Evolutionary conservation across 2,113 vertebrate species (phyloP).

Genomic region (Scortum barcoo): DNA sequence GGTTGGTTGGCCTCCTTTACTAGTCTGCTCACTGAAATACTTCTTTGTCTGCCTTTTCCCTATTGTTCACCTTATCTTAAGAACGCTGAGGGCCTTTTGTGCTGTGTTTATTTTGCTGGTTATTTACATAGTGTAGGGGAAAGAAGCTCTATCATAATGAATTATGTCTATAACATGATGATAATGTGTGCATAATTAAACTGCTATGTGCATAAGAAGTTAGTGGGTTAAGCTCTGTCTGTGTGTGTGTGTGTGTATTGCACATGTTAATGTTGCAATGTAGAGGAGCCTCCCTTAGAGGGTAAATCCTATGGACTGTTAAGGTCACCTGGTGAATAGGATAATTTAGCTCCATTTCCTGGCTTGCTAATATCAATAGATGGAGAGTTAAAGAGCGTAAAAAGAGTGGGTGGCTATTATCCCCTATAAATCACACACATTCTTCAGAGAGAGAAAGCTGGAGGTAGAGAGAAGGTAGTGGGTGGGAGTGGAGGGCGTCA

Average conservation of each 20-base stretch:
- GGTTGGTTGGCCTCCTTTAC: constrained; percentile 65
- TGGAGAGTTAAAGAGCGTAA: constrained; percentile 70
- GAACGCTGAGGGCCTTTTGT: constrained; percentile 27
- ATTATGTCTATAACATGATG: constrained; percentile 32
- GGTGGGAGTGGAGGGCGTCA: constrained; percentile 34
- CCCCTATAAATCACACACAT: constrained; percentile 64
- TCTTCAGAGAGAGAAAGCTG: constrained; percentile 31
- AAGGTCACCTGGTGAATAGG: constrained; percentile 65
- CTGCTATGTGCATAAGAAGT: background rate
- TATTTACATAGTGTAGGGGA: constrained; percentile 17
- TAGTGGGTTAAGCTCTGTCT: constrained; percentile 12
- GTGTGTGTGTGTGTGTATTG: background rate
- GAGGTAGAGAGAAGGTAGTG: constrained; percentile 30
- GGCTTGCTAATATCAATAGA: constrained; percentile 69
- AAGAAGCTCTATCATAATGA: background rate
- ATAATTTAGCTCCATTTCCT: constrained; percentile 78
- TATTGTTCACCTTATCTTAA: constrained; percentile 34
- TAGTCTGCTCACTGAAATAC: constrained; percentile 39
- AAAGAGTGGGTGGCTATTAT: constrained; percentile 59
- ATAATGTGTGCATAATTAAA: constrained; percentile 38
- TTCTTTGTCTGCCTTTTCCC: constrained; percentile 50
- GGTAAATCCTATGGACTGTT: constrained; percentile 67
- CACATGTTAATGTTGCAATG: constrained; percentile 20
- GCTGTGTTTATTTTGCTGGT: background rate
- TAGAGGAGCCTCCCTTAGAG: constrained; percentile 30